phyloP scores from a whole-genome alignment of 30 jellyfish, hydroid and myxozoan species.

The Morbakka virulenta region DNA sequence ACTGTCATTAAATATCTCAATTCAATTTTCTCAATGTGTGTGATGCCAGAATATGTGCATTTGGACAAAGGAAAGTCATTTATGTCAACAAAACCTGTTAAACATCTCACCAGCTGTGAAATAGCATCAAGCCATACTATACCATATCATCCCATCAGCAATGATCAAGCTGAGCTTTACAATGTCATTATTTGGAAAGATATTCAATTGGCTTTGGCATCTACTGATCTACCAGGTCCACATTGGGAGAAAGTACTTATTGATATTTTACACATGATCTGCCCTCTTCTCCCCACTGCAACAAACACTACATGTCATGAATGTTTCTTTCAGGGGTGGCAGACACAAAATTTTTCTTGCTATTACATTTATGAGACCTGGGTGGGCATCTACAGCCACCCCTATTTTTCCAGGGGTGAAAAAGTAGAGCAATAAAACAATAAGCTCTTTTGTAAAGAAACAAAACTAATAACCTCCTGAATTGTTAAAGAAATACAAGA shows the following conservation, averaged over 20 bases:
- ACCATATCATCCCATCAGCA: conserved; percentile 50
- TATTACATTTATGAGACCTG: too few species aligned
- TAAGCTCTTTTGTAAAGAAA: too few species aligned
- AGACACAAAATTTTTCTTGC: too few species aligned
- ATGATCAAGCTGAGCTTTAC: conserved; percentile 40
- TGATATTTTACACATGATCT: conserved; percentile 60
- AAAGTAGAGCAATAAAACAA: too few species aligned
- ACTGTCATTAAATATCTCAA: conserved; percentile 38
- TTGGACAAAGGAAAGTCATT: conserved; percentile 62
- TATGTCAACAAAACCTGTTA: conserved; percentile 26
- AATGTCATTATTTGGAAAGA: conserved; percentile 45
- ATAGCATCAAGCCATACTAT: too few species aligned
- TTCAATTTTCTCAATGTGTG: conserved; percentile 18
- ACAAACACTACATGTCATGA: conserved; percentile 73
- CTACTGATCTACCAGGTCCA: conserved; percentile 30
- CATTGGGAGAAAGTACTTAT: too few species aligned
- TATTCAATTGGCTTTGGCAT: too few species aligned
- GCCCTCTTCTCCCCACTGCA: conserved; percentile 60
- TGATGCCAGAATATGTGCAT: conserved; percentile 53
- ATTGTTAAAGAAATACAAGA: too few species aligned
- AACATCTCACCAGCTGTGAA: conserved; percentile 38
- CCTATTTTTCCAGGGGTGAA: too few species aligned
- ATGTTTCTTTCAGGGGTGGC: conserved; percentile 11
- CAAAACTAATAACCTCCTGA: too few species aligned
- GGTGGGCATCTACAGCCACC: too few species aligned